These are phyloP conservation scores for Cisticola juncidis DNA, from an alignment of 2,113 vertebrate genomes.

Conservation along the genomic window DNA sequence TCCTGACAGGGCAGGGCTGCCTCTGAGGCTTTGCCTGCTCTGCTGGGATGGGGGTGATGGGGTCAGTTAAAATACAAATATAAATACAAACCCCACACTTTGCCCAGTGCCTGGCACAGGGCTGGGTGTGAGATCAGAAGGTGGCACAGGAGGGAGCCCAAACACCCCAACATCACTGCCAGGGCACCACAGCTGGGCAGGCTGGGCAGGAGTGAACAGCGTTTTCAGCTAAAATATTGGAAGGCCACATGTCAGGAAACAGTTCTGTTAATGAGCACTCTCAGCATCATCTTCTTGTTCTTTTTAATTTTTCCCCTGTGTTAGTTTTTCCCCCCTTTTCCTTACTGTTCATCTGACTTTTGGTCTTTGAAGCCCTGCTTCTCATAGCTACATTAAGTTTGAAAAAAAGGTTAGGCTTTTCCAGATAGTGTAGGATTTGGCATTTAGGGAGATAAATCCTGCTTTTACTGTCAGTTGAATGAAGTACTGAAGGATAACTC, in stretches of 20 bases:
- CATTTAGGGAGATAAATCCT: not conserved
- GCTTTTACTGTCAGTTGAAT: not conserved
- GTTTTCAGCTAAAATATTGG: not conserved
- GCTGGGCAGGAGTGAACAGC: not conserved
- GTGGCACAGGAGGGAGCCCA: rapidly evolving
- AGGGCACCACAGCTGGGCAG: not conserved
- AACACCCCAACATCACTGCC: rapidly evolving
- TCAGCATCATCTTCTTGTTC: not conserved
- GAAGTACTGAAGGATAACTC: not conserved
- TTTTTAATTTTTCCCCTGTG: not conserved
- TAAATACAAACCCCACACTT: too few species aligned
- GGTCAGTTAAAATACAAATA: not conserved
- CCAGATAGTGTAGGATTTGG: not conserved
- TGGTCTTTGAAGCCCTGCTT: not conserved
- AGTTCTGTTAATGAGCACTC: not conserved
- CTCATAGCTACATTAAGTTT: not conserved
- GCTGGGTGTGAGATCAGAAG: rapidly evolving
- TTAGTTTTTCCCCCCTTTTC: not conserved
- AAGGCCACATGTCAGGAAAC: not conserved
- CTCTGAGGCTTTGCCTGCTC: not conserved
- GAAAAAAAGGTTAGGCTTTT: not conserved
- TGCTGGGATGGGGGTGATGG: rapidly evolving
- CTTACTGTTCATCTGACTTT: not conserved
- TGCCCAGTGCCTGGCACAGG: too few species aligned
- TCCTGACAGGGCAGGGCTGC: not conserved